Evolutionary conservation across 2,888 invertebrate species (phyloP).

Genomic region (Baccha elongata): DNA sequence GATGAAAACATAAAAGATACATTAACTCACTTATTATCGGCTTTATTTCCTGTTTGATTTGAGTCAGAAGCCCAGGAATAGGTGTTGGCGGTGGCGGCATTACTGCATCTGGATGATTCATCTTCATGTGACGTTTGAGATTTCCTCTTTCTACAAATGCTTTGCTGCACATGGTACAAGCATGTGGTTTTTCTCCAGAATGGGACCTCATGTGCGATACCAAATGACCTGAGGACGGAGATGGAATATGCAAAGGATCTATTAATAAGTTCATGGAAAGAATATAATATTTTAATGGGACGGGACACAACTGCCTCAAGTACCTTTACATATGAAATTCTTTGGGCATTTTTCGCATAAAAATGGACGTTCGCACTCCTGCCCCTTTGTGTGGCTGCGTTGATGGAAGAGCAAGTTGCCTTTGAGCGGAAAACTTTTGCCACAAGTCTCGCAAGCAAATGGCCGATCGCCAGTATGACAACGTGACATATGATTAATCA

Average conservation of each 20-base stretch:
- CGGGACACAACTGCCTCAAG: slow-evolving; percentile 55
- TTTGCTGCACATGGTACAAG: slow-evolving; percentile 89
- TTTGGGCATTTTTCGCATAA: slow-evolving; percentile 93
- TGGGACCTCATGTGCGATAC: slow-evolving; percentile 92
- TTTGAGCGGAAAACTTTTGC: slow-evolving; percentile 93
- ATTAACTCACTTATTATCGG: slow-evolving; percentile 80
- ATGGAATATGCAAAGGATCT: slow-evolving; percentile 52
- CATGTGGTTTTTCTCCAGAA: slow-evolving; percentile 85
- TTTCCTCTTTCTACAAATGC: slow-evolving; percentile 92
- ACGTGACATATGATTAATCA: slow-evolving; percentile 90
- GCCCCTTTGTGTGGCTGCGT: slow-evolving; percentile 91
- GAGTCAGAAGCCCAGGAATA: slow-evolving; percentile 81
- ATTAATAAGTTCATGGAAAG: not conserved
- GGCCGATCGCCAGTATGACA: slow-evolving; percentile 90
- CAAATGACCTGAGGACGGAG: slow-evolving; percentile 84
- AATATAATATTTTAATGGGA: slow-evolving; percentile 23
- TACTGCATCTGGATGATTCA: slow-evolving; percentile 85
- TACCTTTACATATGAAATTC: slow-evolving; percentile 93
- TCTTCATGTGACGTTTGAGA: slow-evolving; percentile 88
- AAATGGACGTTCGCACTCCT: slow-evolving; percentile 87
- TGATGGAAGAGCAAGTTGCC: slow-evolving; percentile 93
- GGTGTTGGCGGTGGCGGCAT: slow-evolving; percentile 82
- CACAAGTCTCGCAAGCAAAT: slow-evolving; percentile 92
- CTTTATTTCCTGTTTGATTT: slow-evolving; percentile 81
- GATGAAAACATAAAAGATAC: too few relatives aligned